Base-by-base conservation (phyloP, 2,113 vertebrate genomes). In the Dicentrarchus labrax region DNA sequence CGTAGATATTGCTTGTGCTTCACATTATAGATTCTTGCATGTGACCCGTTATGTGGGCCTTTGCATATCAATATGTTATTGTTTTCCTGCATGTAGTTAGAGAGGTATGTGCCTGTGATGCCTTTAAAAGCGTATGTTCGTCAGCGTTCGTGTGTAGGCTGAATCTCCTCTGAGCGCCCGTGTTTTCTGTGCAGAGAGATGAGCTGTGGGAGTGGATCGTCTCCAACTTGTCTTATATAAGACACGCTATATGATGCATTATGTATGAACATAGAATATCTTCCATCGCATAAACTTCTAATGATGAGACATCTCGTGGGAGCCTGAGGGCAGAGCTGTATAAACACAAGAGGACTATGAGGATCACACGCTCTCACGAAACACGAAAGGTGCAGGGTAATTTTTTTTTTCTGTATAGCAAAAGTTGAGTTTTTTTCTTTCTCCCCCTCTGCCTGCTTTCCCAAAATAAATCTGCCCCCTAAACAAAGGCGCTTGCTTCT, bases 401-500 rank as follows among this genome's bases (percentile, higher is more conserved):
- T 68, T 64, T 76, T 38, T 16, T 48, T 45, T 30, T 12, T 30
- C 47, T n/a, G 6, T 50, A 7, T 53, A 36, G 65, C 38, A 41
- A 9, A 17, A 50, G 17, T 57, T 30, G 30, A 30, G 30, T 3
- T 50, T 39, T 48, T n/a, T 53, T 48, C 21, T 36, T 19, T 64
- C 10, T 15, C 2, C 66, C 21, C 43, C 43, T 22, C 51, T 21
- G 22, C 41, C 3, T 21, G 62, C 60, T 91, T 91, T 82, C 86
- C 56, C 74, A 72, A 77, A 85, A 86, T 91, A 86, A 92, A 91
- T 88, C 91, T 75, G 85, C 47, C 75, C 30, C 0, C 66, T 7
- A 59, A 83, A 91, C 83, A 88, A 92, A 88, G 78, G 47, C 54
- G 22, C 57, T 45, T 22, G 4, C 69, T 66, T 74, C 66, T 82